These are phyloP conservation scores for Sebastes oblongus DNA, from an alignment of 2,797 vertebrate genomes.

Conservation along the genomic window DNA sequence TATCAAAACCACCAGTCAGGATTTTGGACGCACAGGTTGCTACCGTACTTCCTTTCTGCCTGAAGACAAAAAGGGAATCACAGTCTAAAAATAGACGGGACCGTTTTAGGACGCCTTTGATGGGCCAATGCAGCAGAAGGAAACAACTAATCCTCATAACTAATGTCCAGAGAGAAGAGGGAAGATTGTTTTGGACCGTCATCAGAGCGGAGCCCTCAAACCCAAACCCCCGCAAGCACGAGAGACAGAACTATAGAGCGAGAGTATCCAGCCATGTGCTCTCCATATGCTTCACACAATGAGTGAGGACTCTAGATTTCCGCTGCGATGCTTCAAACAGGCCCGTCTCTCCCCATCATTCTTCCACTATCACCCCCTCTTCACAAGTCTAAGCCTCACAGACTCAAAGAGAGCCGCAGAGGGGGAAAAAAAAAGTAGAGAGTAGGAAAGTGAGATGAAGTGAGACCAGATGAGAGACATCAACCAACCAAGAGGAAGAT, in stretches of 20 bases:
- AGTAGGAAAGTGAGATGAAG: not conserved
- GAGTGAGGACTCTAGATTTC: constrained; percentile 64
- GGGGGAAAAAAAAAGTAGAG: not conserved
- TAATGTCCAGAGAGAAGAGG: constrained; percentile 68
- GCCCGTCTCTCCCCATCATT: constrained; percentile 41
- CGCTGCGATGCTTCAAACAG: constrained; percentile 59
- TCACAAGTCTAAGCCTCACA: constrained; percentile 29
- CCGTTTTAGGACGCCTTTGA: constrained; percentile 57
- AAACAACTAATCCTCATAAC: constrained; percentile 75
- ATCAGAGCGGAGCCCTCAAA: constrained; percentile 65
- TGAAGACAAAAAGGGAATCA: constrained; percentile 40
- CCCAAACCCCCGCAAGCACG: constrained; percentile 17
- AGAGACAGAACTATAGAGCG: constrained; percentile 5
- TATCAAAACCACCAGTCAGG: constrained; percentile 36
- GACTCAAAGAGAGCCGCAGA: constrained; percentile 12
- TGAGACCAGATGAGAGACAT: not conserved
- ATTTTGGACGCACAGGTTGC: constrained; percentile 16
- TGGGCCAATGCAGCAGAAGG: constrained; percentile 56
- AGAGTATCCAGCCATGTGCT: constrained; percentile 65
- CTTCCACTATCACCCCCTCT: constrained; percentile 43
- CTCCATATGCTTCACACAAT: constrained; percentile 70
- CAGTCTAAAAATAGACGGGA: constrained; percentile 66
- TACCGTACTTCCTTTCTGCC: constrained; percentile 35
- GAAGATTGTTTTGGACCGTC: constrained; percentile 74
- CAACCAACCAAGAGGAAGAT: not conserved